Evolutionary conservation across 2,888 invertebrate species (phyloP), one percentile per base, ranked within the genome.

Genomic region (Spodoptera exigua): DNA sequence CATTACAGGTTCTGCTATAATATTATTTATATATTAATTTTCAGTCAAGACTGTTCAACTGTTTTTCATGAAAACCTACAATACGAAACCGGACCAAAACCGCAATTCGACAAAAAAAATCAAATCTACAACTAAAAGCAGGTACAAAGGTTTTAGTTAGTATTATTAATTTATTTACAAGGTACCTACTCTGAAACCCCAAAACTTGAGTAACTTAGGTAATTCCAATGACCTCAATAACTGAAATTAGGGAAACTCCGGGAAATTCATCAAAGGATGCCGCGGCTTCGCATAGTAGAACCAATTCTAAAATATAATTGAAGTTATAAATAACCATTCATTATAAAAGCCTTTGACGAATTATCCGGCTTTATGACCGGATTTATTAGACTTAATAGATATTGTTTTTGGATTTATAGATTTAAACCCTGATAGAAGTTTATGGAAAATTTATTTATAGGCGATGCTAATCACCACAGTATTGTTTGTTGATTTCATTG

Each of bases 141-240:
- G 27, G 27, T 27, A 27, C 27, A 27, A 27, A 27, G 27, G 27
- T 27, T 27, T 27, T 27, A 27, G 4, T 27, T 18, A 18, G 18
- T 18, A 18, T 18, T 3, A 27, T 7, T 27, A 9, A 27, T 27
- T 27, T 27, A 27, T 9, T 27, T 41, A 35, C 12, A 52, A 27
- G 37, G 11, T 7, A 39, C n/a, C n/a, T n/a, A n/a, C 7, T 14
- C 34, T 0, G 68, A 69, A 69, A 48, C 64, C 54, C 27, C 12
- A 41, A 17, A 68, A 63, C 40, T 52, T 40, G 17, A 40, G 55
- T 48, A 60, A 69, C 48, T 69, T 52, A 7, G 27, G 27, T 27
- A 60, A 60, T 64, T 52, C 45, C 52, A 27, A n/a, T 52, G 64
- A 55, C 60, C 64, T 37, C 18, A 39, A 60, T 69, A 44, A 37